Conservation (phyloP, 2,888 invertebrate species). For the Timema cristinae region DNA sequence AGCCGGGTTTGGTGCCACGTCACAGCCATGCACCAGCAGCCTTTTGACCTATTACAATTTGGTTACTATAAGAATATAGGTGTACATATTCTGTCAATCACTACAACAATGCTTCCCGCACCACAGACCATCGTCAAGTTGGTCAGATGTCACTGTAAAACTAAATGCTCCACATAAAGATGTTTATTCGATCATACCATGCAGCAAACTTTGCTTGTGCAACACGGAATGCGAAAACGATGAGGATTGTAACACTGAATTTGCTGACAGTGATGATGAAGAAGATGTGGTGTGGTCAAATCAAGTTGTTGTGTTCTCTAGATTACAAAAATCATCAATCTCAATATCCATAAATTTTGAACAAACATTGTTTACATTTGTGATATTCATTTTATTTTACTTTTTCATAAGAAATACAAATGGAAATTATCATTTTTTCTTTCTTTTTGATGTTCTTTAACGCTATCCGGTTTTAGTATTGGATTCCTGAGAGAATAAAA, state of each 20-base stretch:
- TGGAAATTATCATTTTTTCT: not conserved
- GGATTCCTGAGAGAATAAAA: not conserved
- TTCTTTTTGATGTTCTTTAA: not conserved
- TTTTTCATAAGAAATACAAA: not conserved
- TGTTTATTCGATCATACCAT: not conserved
- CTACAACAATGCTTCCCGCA: not conserved
- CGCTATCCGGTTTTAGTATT: not conserved
- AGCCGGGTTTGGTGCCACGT: conserved; percentile 4
- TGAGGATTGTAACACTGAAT: not conserved
- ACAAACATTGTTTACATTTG: not conserved
- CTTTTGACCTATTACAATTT: conserved; percentile 3
- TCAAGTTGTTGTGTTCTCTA: not conserved
- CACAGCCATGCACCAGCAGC: not conserved
- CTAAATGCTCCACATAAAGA: too few relatives aligned
- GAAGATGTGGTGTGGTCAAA: not conserved
- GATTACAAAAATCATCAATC: not conserved
- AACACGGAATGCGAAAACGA: conserved; percentile 3
- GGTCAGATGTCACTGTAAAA: conserved; percentile 4
- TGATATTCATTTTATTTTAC: too few relatives aligned
- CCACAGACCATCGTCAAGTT: conserved; percentile 7
- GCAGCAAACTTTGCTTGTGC: conserved; percentile 1
- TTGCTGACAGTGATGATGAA: conserved; percentile 6
- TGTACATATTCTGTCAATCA: not conserved
- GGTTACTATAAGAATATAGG: not conserved
- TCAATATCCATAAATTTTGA: not conserved